Conservation (phyloP, 1,140 invertebrate genomes). For the Rhysida immarginata region DNA sequence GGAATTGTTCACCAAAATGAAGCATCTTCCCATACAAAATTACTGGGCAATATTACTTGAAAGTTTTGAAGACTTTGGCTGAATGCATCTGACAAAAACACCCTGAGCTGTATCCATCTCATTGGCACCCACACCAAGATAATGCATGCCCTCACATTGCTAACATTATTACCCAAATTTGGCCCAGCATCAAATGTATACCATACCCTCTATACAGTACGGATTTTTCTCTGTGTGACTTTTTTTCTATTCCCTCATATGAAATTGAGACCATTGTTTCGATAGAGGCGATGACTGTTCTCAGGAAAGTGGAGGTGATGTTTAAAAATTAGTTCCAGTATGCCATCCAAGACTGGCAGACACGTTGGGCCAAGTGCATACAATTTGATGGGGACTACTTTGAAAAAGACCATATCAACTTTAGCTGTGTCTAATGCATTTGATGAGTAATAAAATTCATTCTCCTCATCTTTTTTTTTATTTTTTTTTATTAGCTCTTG, state of each 20-base stretch:
- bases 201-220: not conserved
- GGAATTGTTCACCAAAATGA: not conserved
- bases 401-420: no score
- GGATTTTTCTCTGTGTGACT: not conserved
- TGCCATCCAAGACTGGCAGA: no score
- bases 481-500: no score
- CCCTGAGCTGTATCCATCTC: no score
- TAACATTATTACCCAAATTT: not conserved
- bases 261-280: not conserved
- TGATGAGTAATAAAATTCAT: no score
- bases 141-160: not conserved
- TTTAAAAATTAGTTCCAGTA: not conserved
- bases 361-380: no score
- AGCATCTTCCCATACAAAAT: not conserved
- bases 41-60: no score
- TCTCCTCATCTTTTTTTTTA: no score
- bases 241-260: not conserved
- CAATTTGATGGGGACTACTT: no score
- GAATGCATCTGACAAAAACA: no score
- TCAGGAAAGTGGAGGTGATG: not conserved
- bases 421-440: no score
- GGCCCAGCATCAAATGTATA: not conserved
- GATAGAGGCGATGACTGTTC: not conserved
- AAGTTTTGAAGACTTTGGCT: no score
- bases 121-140: not conserved